Base-by-base conservation (phyloP, 2,113 vertebrate genomes). In the Pollimyrus isidori region DNA sequence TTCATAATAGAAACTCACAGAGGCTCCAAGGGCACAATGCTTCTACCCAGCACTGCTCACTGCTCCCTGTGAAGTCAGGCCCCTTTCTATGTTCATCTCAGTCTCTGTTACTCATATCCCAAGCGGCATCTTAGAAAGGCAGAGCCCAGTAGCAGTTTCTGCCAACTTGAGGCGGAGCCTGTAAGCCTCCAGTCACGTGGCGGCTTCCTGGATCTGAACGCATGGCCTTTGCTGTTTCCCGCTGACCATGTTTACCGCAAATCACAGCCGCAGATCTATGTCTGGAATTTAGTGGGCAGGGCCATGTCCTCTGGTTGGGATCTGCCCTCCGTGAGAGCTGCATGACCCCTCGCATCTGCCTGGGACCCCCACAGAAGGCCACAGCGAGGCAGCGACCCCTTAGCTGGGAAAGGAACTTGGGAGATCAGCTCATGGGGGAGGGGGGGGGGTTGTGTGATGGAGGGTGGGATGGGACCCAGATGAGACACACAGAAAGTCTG, bases 361-460 rank as follows among this genome's bases (percentile, higher is more conserved):
- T 10, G 11, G 49, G 88, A 83, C 90, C 89, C 49, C 58, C 30
- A 42, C 35, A 7, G 23, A 84, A 42, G 69, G 73, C 48, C 89
- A 52, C 50, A 73, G 69, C 88, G 83, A 90, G 62, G 86, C 52
- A 45, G 23, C 45, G 53, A 69, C 73, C 48, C 76, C 48, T 86
- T 21, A 89, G 88, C 88, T 88, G 90, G 90, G 87, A 91, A 46
- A 87, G 52, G 49, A 76, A 83, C 88, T 89, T 21, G 58, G 82
- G 91, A 92, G 88, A 93, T 91, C 94, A 94, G 93, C 95, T 94
- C 93, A 92, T 17, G n/a, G n/a, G 83, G 3, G 17, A 65, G 45
- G 3, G 17, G 87, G 45, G 76, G 80, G 87, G 45, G 42, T 50
- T n/a, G 13, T 19, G 48, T 5, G 17, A 17, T 19, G 69, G 23